These are phyloP conservation scores for Paradoxurus hermaphroditus DNA, from an alignment of 2,113 vertebrate species.

Conservation along the genomic window DNA sequence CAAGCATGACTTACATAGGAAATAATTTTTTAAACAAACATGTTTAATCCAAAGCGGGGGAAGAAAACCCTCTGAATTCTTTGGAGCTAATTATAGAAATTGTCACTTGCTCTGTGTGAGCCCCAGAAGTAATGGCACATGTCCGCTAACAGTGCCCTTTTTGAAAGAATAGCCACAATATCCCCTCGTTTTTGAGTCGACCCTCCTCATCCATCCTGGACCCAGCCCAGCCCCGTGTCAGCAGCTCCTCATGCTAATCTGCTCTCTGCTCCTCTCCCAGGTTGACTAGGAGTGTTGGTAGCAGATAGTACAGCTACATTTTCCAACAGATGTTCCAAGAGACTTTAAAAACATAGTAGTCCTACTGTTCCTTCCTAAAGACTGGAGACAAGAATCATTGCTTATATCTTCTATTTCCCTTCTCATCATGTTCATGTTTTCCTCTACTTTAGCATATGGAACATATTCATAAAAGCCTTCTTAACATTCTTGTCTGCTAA, in stretches of 20 bases:
- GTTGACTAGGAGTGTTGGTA: neutral
- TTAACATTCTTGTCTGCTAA: neutral
- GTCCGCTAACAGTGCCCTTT: neutral
- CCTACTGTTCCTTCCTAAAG: neutral
- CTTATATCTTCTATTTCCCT: neutral
- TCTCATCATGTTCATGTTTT: neutral
- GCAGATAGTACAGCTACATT: neutral
- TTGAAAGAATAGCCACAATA: neutral
- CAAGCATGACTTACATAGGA: constrained; percentile 40
- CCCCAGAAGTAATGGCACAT: neutral
- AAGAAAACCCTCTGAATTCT: neutral
- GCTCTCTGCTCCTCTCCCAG: neutral
- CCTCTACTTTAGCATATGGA: neutral
- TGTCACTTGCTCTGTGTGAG: neutral
- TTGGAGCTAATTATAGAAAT: constrained; percentile 23
- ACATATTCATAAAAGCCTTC: neutral
- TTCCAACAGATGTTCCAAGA: neutral
- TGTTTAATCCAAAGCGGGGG: constrained; percentile 8
- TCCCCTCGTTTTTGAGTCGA: neutral
- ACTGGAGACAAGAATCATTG: neutral
- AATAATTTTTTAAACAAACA: constrained; percentile 60
- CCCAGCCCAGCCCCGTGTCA: neutral
- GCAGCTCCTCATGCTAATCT: neutral
- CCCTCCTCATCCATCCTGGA: neutral
- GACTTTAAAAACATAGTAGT: neutral